Conservation (phyloP, 2,113 vertebrate species). For the Perca fluviatilis region DNA sequence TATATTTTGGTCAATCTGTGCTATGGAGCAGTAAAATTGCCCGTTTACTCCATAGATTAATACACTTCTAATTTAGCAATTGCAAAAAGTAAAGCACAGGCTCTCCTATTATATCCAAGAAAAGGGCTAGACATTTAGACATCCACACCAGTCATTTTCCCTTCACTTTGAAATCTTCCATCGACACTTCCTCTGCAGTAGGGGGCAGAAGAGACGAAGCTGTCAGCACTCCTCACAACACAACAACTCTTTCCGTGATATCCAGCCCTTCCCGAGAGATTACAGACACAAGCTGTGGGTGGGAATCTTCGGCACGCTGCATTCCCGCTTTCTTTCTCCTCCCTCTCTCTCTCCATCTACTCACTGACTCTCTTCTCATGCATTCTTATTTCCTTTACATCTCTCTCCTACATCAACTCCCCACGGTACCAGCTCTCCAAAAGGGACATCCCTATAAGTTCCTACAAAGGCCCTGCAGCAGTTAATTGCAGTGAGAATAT, state of each 20-base stretch:
- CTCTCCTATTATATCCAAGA: constrained; percentile 15
- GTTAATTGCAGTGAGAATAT: constrained; percentile 77
- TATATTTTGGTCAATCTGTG: constrained; percentile 11
- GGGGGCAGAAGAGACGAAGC: constrained; percentile 81
- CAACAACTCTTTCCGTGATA: constrained; percentile 62
- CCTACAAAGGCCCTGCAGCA: constrained; percentile 62
- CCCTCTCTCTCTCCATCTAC: constrained; percentile 13
- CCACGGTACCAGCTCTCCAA: constrained; percentile 48
- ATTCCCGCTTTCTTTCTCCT: constrained; percentile 49
- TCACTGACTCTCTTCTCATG: constrained; percentile 35
- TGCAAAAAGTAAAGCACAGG: constrained; percentile 6
- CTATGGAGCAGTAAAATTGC: constrained; percentile 8
- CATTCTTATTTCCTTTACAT: constrained; percentile 51
- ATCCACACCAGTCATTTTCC: constrained; percentile 7
- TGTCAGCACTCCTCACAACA: constrained; percentile 63
- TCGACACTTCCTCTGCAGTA: constrained; percentile 75
- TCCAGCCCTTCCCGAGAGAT: constrained; percentile 62
- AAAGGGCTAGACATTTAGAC: constrained; percentile 21
- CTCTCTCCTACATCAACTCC: constrained; percentile 58
- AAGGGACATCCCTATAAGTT: constrained; percentile 66
- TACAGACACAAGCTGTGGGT: constrained; percentile 72
- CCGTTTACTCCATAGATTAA: constrained; percentile 27
- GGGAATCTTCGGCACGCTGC: constrained; percentile 66
- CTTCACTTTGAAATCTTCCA: constrained; percentile 51
- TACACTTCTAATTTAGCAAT: constrained; percentile 1